phyloP scores from a whole-genome alignment of 2,113 vertebrate genomes.

The Turdus rufiventris region DNA sequence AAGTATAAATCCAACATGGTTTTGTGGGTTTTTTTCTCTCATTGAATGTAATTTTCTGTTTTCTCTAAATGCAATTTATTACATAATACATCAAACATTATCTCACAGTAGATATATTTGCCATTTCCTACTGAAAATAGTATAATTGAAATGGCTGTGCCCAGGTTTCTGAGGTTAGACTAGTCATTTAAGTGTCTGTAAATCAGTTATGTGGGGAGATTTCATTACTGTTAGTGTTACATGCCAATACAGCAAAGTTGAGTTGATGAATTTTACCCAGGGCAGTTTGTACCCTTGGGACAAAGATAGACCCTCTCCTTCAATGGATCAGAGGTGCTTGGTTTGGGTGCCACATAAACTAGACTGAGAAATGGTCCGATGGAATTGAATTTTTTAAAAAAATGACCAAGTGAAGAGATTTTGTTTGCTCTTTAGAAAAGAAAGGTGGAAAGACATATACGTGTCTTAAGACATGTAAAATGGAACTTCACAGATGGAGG shows the following conservation, averaged over 20 bases:
- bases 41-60: background rate
- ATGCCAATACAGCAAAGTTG: background rate
- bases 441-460: background rate
- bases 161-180: background rate
- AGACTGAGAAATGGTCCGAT: background rate
- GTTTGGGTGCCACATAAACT: background rate
- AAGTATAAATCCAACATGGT: background rate
- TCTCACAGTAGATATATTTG: background rate
- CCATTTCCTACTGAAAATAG: background rate
- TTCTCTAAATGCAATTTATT: background rate
- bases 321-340: background rate
- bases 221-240: background rate
- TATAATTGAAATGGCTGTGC: background rate
- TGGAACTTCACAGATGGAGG: background rate
- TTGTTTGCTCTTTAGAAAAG: background rate
- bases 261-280: background rate
- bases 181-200: background rate
- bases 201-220: background rate
- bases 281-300: background rate
- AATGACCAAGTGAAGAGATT: background rate
- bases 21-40: background rate
- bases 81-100: background rate
- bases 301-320: background rate
- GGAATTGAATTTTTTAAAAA: background rate
- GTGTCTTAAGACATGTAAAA: background rate